Percentiles rank a stretch among this genome's conserved stretches.
phyloP scores from a whole-genome alignment of 2,113 vertebrate species.

The Pseudorectes ferrugineus region DNA sequence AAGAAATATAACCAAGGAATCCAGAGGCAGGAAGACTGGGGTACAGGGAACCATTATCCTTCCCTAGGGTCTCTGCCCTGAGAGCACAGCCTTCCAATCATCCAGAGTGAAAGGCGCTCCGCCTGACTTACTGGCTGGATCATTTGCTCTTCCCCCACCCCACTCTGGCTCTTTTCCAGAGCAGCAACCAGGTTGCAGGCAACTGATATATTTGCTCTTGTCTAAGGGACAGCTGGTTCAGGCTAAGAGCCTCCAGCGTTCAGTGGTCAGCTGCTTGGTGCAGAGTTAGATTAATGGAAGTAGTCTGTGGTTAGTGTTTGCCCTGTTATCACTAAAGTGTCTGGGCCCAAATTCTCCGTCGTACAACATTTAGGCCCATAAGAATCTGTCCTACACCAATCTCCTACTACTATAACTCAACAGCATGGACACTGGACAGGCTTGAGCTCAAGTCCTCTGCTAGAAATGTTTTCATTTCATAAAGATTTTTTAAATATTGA shows the following conservation, averaged over 20 bases:
- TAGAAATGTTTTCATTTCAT: not conserved
- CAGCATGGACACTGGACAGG: accelerated
- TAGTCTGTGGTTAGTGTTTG: not conserved
- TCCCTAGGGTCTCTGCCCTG: not conserved
- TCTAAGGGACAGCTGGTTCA: not conserved
- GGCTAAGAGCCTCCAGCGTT: not conserved
- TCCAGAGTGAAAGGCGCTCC: accelerated
- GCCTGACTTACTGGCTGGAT: not conserved
- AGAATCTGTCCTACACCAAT: not conserved
- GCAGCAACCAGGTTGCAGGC: not conserved
- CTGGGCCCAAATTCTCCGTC: not conserved
- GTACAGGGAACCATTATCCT: not conserved
- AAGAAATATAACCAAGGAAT: not conserved
- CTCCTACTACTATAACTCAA: not conserved
- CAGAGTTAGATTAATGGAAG: not conserved
- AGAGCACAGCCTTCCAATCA: not conserved
- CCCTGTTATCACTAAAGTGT: not conserved
- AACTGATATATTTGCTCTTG: not conserved
- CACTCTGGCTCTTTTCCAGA: not conserved
- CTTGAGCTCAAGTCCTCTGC: not conserved
- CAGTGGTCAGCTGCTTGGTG: not conserved
- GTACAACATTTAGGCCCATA: accelerated
- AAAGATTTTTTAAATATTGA: not conserved
- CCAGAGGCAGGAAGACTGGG: not conserved
- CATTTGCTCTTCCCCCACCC: not conserved